phyloP scores from a whole-genome alignment of 2,888 invertebrate species.

The Hypena proboscidalis region DNA sequence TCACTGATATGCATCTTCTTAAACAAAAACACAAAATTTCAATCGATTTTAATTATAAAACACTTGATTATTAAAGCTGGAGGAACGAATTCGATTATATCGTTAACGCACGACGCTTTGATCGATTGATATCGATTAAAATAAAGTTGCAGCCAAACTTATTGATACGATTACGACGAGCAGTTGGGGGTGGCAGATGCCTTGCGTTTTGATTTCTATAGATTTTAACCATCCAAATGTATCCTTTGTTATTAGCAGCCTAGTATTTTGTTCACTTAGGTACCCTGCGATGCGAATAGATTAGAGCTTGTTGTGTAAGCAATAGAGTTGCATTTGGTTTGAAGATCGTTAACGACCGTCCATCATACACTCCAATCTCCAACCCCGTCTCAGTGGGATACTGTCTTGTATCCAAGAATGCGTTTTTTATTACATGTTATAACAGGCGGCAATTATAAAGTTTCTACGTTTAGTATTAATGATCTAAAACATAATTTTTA shows the following conservation, averaged over 20 bases:
- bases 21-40: constrained; percentile 29
- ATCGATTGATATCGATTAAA: constrained; percentile 61
- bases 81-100: constrained; percentile 35
- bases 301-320: constrained; percentile 11
- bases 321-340: constrained; percentile 24
- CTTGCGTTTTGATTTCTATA: constrained; percentile 49
- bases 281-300: constrained; percentile 8
- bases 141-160: constrained; percentile 50
- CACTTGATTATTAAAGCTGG: constrained; percentile 35
- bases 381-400: constrained; percentile 74
- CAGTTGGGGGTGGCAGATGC: constrained; percentile 73
- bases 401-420: constrained; percentile 64
- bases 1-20: constrained; percentile 41
- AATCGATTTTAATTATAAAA: constrained; percentile 42
- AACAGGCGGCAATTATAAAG: constrained; percentile 71
- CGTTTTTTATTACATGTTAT: constrained; percentile 71
- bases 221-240: constrained; percentile 48
- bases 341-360: constrained; percentile 35
- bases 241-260: constrained; percentile 52
- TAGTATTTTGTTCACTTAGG: constrained; percentile 29
- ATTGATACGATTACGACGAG: constrained; percentile 59
- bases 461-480: constrained; percentile 75
- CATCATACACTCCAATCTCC: constrained; percentile 58
- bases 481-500: constrained; percentile 68
- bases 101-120: constrained; percentile 47